Evolutionary conservation across 2,888 invertebrate genomes (phyloP), one percentile per base, ranked within the genome.

Genomic region (Pterostichus niger): DNA sequence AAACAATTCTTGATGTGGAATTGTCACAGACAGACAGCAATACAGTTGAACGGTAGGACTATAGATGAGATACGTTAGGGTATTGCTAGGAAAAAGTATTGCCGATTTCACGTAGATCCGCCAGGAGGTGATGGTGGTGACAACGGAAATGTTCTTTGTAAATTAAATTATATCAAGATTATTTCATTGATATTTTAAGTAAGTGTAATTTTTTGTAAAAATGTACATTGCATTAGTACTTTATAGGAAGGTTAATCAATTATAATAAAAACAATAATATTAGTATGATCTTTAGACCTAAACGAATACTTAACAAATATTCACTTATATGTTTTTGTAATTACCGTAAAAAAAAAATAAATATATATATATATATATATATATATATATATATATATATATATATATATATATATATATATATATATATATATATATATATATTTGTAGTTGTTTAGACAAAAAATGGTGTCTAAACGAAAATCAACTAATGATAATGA

Each of bases 391-490:
- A 24, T 24, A 46, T 10, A 2, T 46, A 49, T 49, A 10, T 7
- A 4, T 44, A 11, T 44, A 44, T 44, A 44, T 2, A 24, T 24
- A 24, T 24, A 24, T 24, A 24, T 24, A 24, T n/a, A n/a, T n/a
- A n/a, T n/a, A n/a, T n/a, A n/a, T n/a, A n/a, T n/a, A n/a, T n/a
- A n/a, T n/a, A n/a, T n/a, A n/a, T n/a, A n/a, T 5, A 54, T 13
- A 54, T 54, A 7, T 54, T 35, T 54, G 9, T 61, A 64, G 1
- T n/a, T 11, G 46, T 24, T 79, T 79, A 7, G n/a, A 17, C 49
- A 81, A 54, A 76, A 49, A 76, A 82, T 82, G 82, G 82, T 82
- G 10, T 75, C 82, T 6, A 82, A 82, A 76, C 73, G 82, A 49
- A 76, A 35, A 76, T 61, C 59, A 9, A 52, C 33, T 13, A 76